Percentiles rank a stretch among this genome's conserved stretches.
Evolutionary conservation across 2,797 vertebrate species (phyloP).

Genomic region (Chaetodon trifasciatus): DNA sequence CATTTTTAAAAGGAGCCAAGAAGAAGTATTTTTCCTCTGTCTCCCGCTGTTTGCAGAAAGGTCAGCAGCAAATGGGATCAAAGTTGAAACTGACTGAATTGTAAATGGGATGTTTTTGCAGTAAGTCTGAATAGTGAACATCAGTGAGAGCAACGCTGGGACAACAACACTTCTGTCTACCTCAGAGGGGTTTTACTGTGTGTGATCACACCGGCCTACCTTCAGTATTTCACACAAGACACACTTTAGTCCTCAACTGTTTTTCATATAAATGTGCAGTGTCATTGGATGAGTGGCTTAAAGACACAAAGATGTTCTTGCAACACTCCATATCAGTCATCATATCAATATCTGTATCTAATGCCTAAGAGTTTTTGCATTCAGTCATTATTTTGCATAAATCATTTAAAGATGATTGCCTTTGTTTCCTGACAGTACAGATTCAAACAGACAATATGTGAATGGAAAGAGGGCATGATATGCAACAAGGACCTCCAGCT

Average conservation of each 20-base stretch:
- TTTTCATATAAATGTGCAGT: not conserved
- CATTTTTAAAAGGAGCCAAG: constrained; percentile 2
- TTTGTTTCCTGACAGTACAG: no score
- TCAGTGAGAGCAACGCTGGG: not conserved
- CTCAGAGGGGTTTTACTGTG: not conserved
- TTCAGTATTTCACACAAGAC: not conserved
- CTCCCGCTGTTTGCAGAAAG: constrained; percentile 11
- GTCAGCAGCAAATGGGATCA: constrained; percentile 35
- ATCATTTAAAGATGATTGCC: no score
- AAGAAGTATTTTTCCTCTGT: not conserved
- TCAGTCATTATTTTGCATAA: no score
- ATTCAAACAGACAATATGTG: no score
- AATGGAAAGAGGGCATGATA: no score
- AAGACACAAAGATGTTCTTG: not conserved
- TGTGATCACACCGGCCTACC: not conserved
- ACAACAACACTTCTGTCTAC: not conserved
- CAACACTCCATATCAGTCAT: not conserved
- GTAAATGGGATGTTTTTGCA: constrained; percentile 9
- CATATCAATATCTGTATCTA: no score
- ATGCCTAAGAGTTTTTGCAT: not conserved
- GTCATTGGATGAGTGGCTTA: not conserved
- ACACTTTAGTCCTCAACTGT: not conserved
- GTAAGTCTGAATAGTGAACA: not conserved
- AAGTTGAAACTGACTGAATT: constrained; percentile 4
- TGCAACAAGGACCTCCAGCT: no score